These are phyloP conservation scores for Poicephalus meyeri DNA, from an alignment of 2,113 vertebrate genomes.

Conservation along the genomic window DNA sequence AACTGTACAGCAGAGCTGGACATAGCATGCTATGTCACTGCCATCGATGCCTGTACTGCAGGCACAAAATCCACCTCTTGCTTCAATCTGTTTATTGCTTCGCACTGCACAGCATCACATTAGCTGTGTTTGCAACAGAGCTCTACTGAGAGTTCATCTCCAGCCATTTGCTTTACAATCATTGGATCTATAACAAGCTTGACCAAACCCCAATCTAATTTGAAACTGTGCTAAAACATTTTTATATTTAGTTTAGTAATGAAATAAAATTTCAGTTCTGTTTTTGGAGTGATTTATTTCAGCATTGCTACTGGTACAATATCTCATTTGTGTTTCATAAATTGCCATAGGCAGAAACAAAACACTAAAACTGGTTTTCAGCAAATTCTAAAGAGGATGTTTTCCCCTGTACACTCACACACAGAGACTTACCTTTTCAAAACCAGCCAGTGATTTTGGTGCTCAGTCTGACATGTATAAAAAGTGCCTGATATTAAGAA, in stretches of 20 bases:
- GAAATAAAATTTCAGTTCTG: conserved; percentile 64
- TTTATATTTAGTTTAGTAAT: conserved; percentile 67
- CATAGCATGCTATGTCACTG: not conserved
- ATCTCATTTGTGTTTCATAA: conserved; percentile 66
- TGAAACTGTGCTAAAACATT: conserved; percentile 59
- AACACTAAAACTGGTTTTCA: conserved; percentile 33
- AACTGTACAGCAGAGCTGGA: not conserved
- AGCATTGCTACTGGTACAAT: not conserved
- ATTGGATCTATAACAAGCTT: conserved; percentile 61
- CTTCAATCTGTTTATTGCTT: not conserved
- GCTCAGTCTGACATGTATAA: not conserved
- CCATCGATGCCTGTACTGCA: not conserved
- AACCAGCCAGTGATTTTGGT: not conserved
- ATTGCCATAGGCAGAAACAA: conserved; percentile 49
- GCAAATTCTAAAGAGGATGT: conserved; percentile 46
- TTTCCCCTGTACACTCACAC: not conserved
- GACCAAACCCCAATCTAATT: conserved; percentile 68
- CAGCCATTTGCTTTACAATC: conserved; percentile 25
- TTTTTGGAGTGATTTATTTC: conserved; percentile 65
- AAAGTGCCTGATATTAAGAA: not conserved
- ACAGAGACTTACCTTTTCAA: not conserved
- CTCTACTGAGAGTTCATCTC: conserved; percentile 34
- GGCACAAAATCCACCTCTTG: not conserved
- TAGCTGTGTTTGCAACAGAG: not conserved
- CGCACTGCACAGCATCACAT: not conserved